Base-by-base conservation (phyloP, 2,113 vertebrate species). In the Antigone vipio region DNA sequence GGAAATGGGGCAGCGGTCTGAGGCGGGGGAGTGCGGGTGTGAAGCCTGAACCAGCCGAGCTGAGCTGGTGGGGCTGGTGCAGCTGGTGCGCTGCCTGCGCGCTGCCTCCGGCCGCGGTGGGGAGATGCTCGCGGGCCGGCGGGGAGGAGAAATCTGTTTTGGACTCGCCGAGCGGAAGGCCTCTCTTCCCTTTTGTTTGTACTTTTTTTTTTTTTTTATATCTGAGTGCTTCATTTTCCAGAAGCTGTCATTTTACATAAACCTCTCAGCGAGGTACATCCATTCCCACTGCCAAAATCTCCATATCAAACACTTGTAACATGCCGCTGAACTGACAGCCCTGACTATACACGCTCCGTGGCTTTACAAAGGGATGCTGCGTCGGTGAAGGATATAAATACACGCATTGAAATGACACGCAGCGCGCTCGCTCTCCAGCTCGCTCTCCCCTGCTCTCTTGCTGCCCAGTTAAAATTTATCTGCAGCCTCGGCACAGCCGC, bases 221-320 rank as follows among this genome's bases (percentile, higher is more conserved):
- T 95, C 93, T 19, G 93, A 97, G 94, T 93, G 95, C 97, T 98
- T 98, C 96, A 50, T 98, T 98, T 97, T 97, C 97, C 97, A 97
- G 96, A 97, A 97, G 96, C 98, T 98, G 98, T 98, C 97, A 97
- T 98, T 97, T 98, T 96, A 95, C 96, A 97, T 98, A 97, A 98
- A 97, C 96, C 92, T 98, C 97, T 98, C 92, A 80, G 97, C 38
- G 80, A 93, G 95, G 96, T 97, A 97, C 97, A 97, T 95, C 97
- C 97, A 92, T 98, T 96, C 97, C 94, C 78, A 85, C 96, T 94
- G 97, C 97, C 96, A 97, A 82, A 97, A 97, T 97, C 96, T 98
- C 98, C 96, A 92, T 93, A 95, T 97, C 98, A 97, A 97, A 96
- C 96, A 82, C 97, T 95, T 96, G 96, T 97, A 98, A 96, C 96